These are phyloP conservation scores for Laupala kohalensis DNA, from an alignment of 1,140 invertebrate genomes.

Conservation along the genomic window DNA sequence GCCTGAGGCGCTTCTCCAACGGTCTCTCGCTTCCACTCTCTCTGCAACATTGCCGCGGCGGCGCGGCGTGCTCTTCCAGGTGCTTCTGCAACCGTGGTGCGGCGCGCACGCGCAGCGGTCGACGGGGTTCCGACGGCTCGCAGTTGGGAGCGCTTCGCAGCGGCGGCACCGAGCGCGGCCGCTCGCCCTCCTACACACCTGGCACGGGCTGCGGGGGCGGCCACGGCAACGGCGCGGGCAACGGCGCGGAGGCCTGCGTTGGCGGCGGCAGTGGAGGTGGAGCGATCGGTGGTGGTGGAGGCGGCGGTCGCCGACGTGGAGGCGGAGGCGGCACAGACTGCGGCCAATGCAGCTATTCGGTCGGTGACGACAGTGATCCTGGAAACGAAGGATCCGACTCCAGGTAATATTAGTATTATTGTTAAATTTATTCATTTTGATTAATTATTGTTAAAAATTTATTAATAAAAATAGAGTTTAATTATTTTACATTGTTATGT, in stretches of 20 bases:
- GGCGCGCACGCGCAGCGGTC: conserved; percentile 25
- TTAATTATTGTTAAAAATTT: too few relatives aligned
- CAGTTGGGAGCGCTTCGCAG: conserved; percentile 28
- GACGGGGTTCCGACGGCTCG: conserved; percentile 51
- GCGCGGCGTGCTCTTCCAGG: background rate
- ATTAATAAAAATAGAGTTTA: too few relatives aligned
- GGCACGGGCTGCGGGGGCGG: background rate
- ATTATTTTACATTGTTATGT: too few relatives aligned
- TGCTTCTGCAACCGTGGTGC: conserved; percentile 16
- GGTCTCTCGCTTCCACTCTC: too few relatives aligned
- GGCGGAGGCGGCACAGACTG: background rate
- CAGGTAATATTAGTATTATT: too few relatives aligned
- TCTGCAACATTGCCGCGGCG: too few relatives aligned
- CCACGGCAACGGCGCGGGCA: conserved; percentile 5
- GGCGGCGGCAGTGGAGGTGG: background rate
- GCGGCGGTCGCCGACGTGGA: conserved; percentile 1
- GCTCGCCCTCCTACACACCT: conserved; percentile 4
- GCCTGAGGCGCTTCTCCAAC: background rate
- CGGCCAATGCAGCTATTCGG: background rate
- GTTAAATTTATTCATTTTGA: too few relatives aligned
- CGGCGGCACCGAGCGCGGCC: background rate
- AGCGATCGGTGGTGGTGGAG: background rate
- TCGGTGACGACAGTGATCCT: conserved; percentile 11
- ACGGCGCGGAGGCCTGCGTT: background rate
- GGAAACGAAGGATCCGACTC: conserved; percentile 10